Percentiles rank a stretch among this genome's conserved stretches.
Evolutionary conservation across 2,888 invertebrate species (phyloP).

Genomic region (Augiades crinisus): DNA sequence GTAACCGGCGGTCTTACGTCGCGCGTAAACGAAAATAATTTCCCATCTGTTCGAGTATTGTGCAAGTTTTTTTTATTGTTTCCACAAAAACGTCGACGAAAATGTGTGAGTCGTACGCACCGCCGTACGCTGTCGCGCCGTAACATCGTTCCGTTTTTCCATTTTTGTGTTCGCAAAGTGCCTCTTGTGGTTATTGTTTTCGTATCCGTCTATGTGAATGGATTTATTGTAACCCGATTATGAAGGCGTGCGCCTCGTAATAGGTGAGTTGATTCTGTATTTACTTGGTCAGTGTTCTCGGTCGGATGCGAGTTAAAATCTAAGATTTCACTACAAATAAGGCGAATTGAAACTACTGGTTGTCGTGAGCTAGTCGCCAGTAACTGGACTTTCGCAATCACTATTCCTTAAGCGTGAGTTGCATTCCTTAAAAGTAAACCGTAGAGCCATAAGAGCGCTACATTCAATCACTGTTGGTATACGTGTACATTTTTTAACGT

Average conservation of each 20-base stretch:
- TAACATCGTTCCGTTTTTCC: slow-evolving; percentile 41
- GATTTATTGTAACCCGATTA: slow-evolving; percentile 71
- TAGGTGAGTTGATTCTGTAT: slow-evolving; percentile 36
- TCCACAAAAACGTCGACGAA: slow-evolving; percentile 50
- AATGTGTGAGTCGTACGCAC: slow-evolving; percentile 54
- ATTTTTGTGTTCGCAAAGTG: slow-evolving; percentile 68
- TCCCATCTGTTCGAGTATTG: slow-evolving; percentile 76
- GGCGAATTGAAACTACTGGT: slow-evolving; percentile 34
- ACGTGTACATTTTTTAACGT: slow-evolving; percentile 53
- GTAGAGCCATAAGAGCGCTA: slow-evolving; percentile 53
- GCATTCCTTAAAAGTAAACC: slow-evolving; percentile 65
- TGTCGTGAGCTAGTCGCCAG: slow-evolving; percentile 45
- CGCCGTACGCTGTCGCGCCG: slow-evolving; percentile 39
- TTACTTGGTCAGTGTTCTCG: slow-evolving; percentile 22
- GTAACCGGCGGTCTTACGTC: slow-evolving; percentile 41
- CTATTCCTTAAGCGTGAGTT: slow-evolving; percentile 70
- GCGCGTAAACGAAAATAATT: slow-evolving; percentile 74
- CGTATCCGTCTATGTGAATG: slow-evolving; percentile 65
- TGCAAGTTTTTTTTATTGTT: slow-evolving; percentile 68
- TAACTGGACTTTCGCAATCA: slow-evolving; percentile 79
- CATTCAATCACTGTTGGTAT: slow-evolving; percentile 46
- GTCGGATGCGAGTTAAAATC: slow-evolving; percentile 17
- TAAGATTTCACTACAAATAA: slow-evolving; percentile 34
- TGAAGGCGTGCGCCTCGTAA: slow-evolving; percentile 61
- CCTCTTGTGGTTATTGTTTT: slow-evolving; percentile 65